These are phyloP conservation scores for Capreolus pygargus DNA, from an alignment of 2,113 vertebrate species.

Conservation along the genomic window DNA sequence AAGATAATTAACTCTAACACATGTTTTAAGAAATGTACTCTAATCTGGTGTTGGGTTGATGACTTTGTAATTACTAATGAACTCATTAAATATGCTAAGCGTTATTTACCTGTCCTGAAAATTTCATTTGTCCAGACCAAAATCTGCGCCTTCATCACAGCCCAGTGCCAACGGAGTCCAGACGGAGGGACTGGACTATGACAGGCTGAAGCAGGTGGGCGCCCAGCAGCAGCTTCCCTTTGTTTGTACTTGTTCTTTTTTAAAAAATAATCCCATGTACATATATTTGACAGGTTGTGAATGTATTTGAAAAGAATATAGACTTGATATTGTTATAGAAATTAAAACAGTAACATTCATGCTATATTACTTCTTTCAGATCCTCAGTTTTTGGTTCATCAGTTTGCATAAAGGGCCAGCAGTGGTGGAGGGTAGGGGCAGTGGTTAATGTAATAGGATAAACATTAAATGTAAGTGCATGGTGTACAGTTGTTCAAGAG, in stretches of 20 bases:
- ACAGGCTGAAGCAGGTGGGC: conserved; percentile 96
- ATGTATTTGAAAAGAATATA: background rate
- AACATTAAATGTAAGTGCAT: background rate
- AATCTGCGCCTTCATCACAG: conserved; percentile 92
- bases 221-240: fast-evolving
- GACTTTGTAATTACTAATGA: background rate
- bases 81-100: background rate
- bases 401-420: background rate
- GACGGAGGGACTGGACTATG: conserved; percentile 94
- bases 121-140: conserved; percentile 87
- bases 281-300: no score
- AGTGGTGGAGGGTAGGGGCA: no score
- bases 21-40: background rate
- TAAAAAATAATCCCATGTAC: fast-evolving
- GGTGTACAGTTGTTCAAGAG: background rate
- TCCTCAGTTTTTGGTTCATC: background rate
- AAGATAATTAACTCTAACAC: background rate
- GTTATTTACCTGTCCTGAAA: conserved; percentile 37
- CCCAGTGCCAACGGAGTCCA: conserved; percentile 97
- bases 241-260: background rate
- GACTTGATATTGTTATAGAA: background rate
- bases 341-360: background rate
- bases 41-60: background rate
- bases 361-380: background rate
- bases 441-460: no score